These are phyloP conservation scores for Enchytraeus crypticus DNA, from an alignment of 2,888 invertebrate genomes.

Conservation along the genomic window DNA sequence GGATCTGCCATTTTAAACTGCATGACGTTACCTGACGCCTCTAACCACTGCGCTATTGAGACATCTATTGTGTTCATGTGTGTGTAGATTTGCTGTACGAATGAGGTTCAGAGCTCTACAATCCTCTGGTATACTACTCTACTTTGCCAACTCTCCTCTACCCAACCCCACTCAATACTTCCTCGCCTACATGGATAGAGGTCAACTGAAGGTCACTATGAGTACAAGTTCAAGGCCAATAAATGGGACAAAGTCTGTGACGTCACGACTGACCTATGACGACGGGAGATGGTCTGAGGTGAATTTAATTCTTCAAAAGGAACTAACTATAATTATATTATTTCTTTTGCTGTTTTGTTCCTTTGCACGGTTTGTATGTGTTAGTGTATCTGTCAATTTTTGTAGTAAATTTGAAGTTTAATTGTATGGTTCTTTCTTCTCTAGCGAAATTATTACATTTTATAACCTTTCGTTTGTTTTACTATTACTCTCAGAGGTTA, in stretches of 20 bases:
- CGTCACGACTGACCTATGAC: slow-evolving; percentile 22
- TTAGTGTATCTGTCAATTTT: not conserved
- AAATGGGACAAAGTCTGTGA: slow-evolving; percentile 10
- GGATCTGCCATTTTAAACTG: too few species aligned
- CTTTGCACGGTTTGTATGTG: not conserved
- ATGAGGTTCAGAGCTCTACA: slow-evolving; percentile 29
- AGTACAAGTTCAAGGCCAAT: slow-evolving; percentile 1
- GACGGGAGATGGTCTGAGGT: slow-evolving; percentile 30
- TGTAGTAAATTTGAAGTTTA: not conserved
- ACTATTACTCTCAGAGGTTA: too few species aligned
- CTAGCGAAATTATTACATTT: not conserved
- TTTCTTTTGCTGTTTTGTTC: not conserved
- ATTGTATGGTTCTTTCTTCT: not conserved
- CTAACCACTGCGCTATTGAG: too few species aligned
- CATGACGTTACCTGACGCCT: too few species aligned
- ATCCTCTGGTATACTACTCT: slow-evolving; percentile 27
- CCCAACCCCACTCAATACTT: slow-evolving; percentile 22
- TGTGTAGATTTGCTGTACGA: slow-evolving; percentile 26
- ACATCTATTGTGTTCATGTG: too few species aligned
- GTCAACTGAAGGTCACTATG: slow-evolving; percentile 20
- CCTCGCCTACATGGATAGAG: slow-evolving; percentile 24
- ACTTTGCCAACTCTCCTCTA: slow-evolving; percentile 15
- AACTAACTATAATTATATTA: not conserved
- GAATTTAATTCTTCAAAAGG: not conserved
- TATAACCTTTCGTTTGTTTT: not conserved